Evolutionary conservation across 2,113 vertebrate genomes (phyloP), one percentile per base, ranked within the genome.

Genomic region (Arizona elegans): DNA sequence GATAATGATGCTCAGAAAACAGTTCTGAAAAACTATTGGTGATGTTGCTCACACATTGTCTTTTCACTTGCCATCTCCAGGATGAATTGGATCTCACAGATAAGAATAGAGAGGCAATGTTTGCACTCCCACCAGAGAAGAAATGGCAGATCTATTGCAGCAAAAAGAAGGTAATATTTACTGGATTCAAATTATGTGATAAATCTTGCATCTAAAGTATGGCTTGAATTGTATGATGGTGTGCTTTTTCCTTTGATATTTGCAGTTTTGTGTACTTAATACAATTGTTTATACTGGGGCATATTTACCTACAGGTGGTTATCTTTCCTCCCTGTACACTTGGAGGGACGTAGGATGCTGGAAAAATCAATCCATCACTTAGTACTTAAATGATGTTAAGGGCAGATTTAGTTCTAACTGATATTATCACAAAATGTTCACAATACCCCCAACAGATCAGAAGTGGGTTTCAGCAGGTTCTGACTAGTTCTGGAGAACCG

Each of bases 111-210:
- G 99, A 99, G 97, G 99, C 99, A 90, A 99, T 99, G 98, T 99
- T 99, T 93, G 99, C 99, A 47, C 98, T 99, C 95, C 98, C 99
- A 0, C 98, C 98, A 2, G 99, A 99, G 98, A 99, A 99, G 98
- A 99, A 99, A 98, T 99, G 99, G 99, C 99, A 99, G 97, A 99
- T 99, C 95, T 99, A 99, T 96, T 99, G 99, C 98, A 99, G 98
- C 98, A 99, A 99, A 97, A 99, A 99, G 95, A 99, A 99, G 99
- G 99, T 99, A 95, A 0, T 10, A 58, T 9, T 91, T 91, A 5
- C 54, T 54, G 43, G 94, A 9, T n/a, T 0, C 93, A 87, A 92
- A 15, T 85, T 90, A 12, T 53, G 92, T 23, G 92, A 43, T 47
- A 88, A 93, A 91, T 81, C 89, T 23, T 95, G 11, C 90, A 52